These are phyloP conservation scores for Oreotrochilus melanogaster DNA, from an alignment of 2,113 vertebrate species.

Conservation along the genomic window DNA sequence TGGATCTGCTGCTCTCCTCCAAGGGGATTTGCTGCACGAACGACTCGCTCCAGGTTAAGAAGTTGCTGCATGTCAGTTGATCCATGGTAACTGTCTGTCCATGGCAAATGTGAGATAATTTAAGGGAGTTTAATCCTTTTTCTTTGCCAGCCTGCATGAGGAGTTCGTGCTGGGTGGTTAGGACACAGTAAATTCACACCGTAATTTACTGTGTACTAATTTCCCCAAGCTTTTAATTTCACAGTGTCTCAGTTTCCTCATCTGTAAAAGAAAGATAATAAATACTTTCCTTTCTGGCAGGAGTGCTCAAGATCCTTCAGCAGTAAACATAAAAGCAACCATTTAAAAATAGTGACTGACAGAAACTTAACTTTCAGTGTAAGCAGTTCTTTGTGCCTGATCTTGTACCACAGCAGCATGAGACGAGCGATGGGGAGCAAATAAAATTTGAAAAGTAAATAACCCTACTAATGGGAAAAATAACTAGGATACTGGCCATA, in stretches of 20 bases:
- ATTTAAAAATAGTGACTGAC: slow-evolving; percentile 41
- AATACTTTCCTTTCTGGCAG: slow-evolving; percentile 64
- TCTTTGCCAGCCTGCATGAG: slow-evolving; percentile 46
- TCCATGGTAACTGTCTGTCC: slow-evolving; percentile 41
- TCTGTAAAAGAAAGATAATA: slow-evolving; percentile 70
- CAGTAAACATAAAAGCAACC: slow-evolving; percentile 44
- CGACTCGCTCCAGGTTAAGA: neutral
- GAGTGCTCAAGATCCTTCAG: neutral
- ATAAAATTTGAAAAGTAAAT: slow-evolving; percentile 4
- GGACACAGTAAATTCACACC: slow-evolving; percentile 61
- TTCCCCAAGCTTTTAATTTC: slow-evolving; percentile 71
- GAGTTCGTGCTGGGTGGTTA: slow-evolving; percentile 28
- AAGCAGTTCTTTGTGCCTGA: slow-evolving; percentile 40
- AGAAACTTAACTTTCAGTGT: slow-evolving; percentile 29
- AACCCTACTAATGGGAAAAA: slow-evolving; percentile 1
- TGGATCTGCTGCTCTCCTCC: neutral
- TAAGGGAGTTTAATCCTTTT: slow-evolving; percentile 60
- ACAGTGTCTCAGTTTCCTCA: slow-evolving; percentile 70
- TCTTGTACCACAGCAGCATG: neutral
- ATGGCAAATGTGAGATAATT: slow-evolving; percentile 62
- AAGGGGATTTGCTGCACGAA: fast-evolving
- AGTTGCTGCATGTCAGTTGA: slow-evolving; percentile 33
- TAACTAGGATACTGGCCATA: neutral
- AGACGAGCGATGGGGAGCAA: neutral
- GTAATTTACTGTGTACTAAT: slow-evolving; percentile 64